A percentile compares a stretch with the other conserved stretches of the same genome.
phyloP scores from a whole-genome alignment of 2,888 invertebrate species.

The Zele albiditarsus region DNA sequence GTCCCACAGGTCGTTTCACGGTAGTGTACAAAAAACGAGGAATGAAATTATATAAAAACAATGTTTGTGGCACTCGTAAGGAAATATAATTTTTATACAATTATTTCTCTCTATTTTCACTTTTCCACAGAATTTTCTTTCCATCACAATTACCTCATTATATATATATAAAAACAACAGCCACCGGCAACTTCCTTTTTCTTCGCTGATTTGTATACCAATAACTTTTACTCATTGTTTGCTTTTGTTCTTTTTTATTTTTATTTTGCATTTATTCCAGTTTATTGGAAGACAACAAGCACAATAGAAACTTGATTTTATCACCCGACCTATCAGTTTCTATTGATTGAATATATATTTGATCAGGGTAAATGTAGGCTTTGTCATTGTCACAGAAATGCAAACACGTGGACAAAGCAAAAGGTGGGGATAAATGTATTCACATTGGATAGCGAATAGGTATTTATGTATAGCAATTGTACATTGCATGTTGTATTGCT shows the following conservation, averaged over 20 bases:
- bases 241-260: not conserved
- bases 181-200: too few species aligned
- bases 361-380: not conserved
- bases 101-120: too few species aligned
- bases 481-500: not conserved
- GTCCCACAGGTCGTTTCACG: too few species aligned
- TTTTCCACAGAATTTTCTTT: too few species aligned
- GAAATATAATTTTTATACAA: too few species aligned
- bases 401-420: not conserved
- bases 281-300: not conserved
- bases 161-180: too few species aligned
- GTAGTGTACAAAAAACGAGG: too few species aligned
- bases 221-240: too few species aligned
- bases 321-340: not conserved
- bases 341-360: not conserved
- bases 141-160: too few species aligned
- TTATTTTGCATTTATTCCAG: not conserved
- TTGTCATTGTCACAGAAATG: conserved; percentile 23
- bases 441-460: not conserved
- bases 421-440: not conserved
- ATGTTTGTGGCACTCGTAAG: too few species aligned
- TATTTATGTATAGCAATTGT: not conserved
- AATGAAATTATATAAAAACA: too few species aligned
- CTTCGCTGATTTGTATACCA: too few species aligned
- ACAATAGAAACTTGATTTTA: not conserved